Evolutionary conservation across 2,797 vertebrate species (phyloP).

Genomic region (Myiothlypis chrysogaster): DNA sequence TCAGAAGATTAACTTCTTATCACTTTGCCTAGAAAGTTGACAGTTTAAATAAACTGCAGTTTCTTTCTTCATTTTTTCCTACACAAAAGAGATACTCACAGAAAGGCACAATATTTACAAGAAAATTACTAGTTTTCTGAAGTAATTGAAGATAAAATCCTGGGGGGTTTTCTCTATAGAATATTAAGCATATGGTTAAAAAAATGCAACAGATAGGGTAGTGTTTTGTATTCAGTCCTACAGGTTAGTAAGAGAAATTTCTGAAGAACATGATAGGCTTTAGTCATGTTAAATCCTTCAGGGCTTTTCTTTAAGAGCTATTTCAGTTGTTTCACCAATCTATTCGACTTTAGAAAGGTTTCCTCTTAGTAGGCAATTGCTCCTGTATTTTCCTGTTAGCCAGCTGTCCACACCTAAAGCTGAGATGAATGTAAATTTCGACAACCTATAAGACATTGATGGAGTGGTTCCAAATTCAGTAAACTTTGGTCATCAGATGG

Average conservation of each 20-base stretch:
- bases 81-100: background rate
- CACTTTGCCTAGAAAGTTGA: background rate
- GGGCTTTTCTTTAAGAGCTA: background rate
- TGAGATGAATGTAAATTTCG: background rate
- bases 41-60: background rate
- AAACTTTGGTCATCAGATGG: background rate
- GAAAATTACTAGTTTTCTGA: background rate
- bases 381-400: constrained; percentile 1
- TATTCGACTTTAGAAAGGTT: constrained; percentile 13
- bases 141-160: background rate
- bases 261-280: background rate
- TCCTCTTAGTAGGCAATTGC: background rate
- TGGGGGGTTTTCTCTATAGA: rapidly evolving
- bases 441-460: background rate
- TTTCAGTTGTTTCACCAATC: background rate
- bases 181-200: background rate
- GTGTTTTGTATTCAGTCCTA: background rate
- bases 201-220: background rate
- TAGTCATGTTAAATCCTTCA: background rate
- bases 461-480: background rate
- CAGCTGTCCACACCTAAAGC: background rate
- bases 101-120: background rate
- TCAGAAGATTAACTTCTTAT: background rate
- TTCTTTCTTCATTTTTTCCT: background rate
- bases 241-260: background rate